These are phyloP conservation scores for Gambelia wislizenii DNA, from an alignment of 2,797 vertebrate species.

Conservation along the genomic window DNA sequence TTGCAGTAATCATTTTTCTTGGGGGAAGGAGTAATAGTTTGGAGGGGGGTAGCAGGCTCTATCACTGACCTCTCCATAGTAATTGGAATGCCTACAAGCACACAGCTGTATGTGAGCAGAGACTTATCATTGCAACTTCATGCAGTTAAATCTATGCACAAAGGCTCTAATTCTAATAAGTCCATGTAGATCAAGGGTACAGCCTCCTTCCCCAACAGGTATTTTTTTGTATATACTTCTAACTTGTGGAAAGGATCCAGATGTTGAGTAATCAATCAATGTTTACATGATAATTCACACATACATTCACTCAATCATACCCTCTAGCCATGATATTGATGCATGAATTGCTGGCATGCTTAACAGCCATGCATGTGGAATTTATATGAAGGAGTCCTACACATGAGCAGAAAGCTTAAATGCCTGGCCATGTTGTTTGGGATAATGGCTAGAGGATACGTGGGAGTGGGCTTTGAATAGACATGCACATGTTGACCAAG, in stretches of 20 bases:
- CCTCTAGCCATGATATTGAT: not conserved
- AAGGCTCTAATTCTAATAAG: not conserved
- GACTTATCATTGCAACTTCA: not conserved
- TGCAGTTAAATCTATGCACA: no score
- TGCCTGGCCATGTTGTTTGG: not conserved
- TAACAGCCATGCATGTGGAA: not conserved
- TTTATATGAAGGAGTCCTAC: not conserved
- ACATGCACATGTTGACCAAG: not conserved
- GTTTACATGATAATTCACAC: not conserved
- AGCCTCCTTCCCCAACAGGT: not conserved
- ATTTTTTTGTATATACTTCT: not conserved
- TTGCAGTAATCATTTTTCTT: not conserved
- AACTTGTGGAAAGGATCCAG: not conserved
- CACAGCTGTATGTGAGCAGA: not conserved
- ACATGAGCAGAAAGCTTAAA: not conserved
- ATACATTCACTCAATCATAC: not conserved
- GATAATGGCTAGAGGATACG: not conserved
- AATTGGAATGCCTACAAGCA: no score
- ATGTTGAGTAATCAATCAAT: not conserved
- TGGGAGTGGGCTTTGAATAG: not conserved
- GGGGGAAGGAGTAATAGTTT: not conserved
- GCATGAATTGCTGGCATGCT: not conserved
- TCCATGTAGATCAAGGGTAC: not conserved
- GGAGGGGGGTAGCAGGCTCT: no score
- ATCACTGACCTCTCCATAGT: no score